These are phyloP conservation scores for Dipus sagitta DNA, from an alignment of 2,797 vertebrate species.

Conservation along the genomic window DNA sequence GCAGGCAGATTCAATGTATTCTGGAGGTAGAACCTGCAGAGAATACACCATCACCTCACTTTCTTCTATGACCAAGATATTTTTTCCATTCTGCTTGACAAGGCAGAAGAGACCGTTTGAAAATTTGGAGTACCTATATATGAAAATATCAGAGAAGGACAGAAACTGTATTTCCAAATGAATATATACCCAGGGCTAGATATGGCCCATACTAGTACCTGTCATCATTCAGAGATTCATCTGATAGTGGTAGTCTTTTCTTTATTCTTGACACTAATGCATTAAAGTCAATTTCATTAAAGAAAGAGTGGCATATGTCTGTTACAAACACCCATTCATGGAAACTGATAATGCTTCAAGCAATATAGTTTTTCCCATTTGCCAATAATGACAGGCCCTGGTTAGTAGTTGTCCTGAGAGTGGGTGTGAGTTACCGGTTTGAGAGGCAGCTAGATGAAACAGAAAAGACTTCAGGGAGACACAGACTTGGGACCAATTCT, in stretches of 20 bases:
- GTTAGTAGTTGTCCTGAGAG: neutral
- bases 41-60: neutral
- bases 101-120: neutral
- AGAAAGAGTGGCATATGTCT: slow-evolving; percentile 33
- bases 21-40: neutral
- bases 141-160: slow-evolving; percentile 49
- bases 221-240: neutral
- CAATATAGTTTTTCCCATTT: neutral
- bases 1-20: neutral
- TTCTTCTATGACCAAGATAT: neutral
- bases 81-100: neutral
- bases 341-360: neutral
- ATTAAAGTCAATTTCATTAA: slow-evolving; percentile 40
- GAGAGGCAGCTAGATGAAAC: neutral
- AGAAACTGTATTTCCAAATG: neutral
- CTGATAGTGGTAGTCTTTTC: neutral
- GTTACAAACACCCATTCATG: slow-evolving; percentile 4
- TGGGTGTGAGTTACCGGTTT: neutral
- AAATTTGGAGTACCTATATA: neutral
- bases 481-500: neutral
- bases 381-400: neutral
- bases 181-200: neutral
- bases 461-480: neutral
- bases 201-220: neutral
- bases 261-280: slow-evolving; percentile 47